Evolutionary conservation across 2,888 invertebrate genomes (phyloP), one percentile per base, ranked within the genome.

Genomic region (Lingula anatina): DNA sequence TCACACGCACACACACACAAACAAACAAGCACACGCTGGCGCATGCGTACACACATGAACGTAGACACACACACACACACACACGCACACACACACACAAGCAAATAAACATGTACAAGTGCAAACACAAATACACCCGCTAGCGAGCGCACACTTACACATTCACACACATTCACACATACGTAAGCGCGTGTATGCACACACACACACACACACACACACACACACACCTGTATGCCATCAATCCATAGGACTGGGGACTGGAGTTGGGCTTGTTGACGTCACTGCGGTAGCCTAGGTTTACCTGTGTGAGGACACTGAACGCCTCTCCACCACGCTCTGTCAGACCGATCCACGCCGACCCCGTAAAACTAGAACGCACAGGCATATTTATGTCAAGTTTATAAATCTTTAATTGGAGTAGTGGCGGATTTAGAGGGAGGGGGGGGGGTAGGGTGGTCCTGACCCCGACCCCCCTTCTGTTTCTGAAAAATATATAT

Each of bases 141-240:
- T 27, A 21, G 41, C 41, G 35, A n/a, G 46, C 31, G 36, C 31
- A 35, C 40, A 50, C 25, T 35, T 37, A 35, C 20, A 41, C 20
- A 46, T 25, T 40, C 26, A 50, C 23, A 50, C 36, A 46, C 40
- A 45, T 12, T 31, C 31, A 45, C 15, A 26, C 44, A 44, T 12
- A 44, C 26, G 38, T 23, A 28, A 12, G 24, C 9, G 20, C 39
- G 35, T n/a, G 39, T 28, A 31, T n/a, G 5, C 40, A 45, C 20
- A 18, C 39, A 45, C 25, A 44, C 37, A 21, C 31, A 44, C 23
- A 41, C 43, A 44, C 43, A 36, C 31, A 35, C 25, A 48, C 42
- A 36, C 35, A 27, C 26, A 23, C 20, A 15, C 1, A 15, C 24
- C 46, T 18, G 3, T n/a, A 12, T 23, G 2, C 2, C 7, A 24